phyloP scores from a whole-genome alignment of 64 coral and sea anemone genomes.

The Pocillopora verrucosa region DNA sequence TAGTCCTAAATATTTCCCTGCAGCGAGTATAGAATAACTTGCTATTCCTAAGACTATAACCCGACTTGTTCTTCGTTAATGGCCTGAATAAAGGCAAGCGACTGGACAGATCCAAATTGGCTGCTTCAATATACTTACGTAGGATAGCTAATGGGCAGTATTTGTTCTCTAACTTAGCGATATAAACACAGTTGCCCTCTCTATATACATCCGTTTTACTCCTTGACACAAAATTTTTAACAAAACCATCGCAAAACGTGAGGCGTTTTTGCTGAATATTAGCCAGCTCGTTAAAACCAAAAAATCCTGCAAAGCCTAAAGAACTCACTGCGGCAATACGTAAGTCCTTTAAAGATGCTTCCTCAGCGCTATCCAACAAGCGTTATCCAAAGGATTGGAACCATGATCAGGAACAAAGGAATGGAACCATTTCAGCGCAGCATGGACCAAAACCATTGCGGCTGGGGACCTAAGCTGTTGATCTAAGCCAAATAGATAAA shows the following conservation, averaged over 20 bases:
- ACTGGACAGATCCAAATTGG: too few relatives aligned
- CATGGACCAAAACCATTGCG: slow-evolving; percentile 16
- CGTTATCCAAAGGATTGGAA: slow-evolving; percentile 14
- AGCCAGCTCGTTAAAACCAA: slow-evolving; percentile 18
- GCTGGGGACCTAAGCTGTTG: slow-evolving; percentile 16
- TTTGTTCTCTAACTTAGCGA: neutral
- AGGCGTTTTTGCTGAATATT: slow-evolving; percentile 3
- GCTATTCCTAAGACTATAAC: neutral
- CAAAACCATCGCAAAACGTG: neutral
- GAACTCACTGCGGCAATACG: neutral
- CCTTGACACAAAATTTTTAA: slow-evolving; percentile 19
- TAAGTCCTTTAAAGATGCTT: slow-evolving; percentile 22
- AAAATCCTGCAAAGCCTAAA: slow-evolving; percentile 24
- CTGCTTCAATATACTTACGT: too few relatives aligned
- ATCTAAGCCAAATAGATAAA: slow-evolving; percentile 29
- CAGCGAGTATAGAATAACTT: too few relatives aligned
- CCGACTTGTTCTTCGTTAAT: slow-evolving; percentile 4
- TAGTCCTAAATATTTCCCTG: slow-evolving; percentile 22
- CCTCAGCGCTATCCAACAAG: neutral
- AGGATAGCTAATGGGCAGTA: too few relatives aligned
- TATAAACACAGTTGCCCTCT: slow-evolving; percentile 49
- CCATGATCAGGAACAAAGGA: neutral
- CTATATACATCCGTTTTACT: slow-evolving; percentile 39
- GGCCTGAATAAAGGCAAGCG: slow-evolving; percentile 13
- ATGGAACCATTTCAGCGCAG: slow-evolving; percentile 10